A percentile compares a stretch with the other conserved stretches of the same genome.
phyloP scores from a whole-genome alignment of 2,888 invertebrate species.

The Eristalinus sepulchralis region DNA sequence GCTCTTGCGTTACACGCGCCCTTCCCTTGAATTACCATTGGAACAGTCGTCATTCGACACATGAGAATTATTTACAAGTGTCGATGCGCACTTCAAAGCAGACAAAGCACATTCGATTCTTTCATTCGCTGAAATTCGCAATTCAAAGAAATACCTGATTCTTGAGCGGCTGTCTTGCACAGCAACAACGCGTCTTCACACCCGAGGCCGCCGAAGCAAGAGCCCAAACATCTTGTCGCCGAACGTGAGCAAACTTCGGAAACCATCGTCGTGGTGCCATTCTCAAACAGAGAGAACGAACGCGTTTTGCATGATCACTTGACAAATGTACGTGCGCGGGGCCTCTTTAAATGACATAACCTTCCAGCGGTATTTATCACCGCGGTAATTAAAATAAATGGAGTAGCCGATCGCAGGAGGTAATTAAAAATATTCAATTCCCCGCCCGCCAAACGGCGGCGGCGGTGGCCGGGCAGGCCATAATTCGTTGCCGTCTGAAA shows the following conservation, averaged over 20 bases:
- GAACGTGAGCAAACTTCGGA: not conserved
- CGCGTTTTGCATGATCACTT: not conserved
- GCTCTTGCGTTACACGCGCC: not conserved
- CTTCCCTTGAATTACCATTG: not conserved
- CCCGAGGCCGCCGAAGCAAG: not conserved
- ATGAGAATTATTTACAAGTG: not conserved
- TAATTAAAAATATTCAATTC: not conserved
- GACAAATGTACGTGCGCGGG: not conserved
- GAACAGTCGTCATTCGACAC: not conserved
- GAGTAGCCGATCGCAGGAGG: not conserved
- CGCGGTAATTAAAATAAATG: not conserved
- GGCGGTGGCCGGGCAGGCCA: not conserved
- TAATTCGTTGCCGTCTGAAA: slow-evolving; percentile 1
- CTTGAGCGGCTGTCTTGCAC: not conserved
- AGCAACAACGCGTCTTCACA: not conserved
- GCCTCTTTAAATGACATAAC: not conserved
- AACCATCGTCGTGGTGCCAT: not conserved
- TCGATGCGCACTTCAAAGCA: too few species aligned
- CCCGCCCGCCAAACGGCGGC: not conserved
- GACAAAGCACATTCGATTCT: not conserved
- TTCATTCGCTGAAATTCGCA: not conserved
- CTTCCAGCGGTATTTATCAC: not conserved
- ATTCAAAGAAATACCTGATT: not conserved
- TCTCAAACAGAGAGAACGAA: not conserved
- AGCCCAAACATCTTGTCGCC: not conserved